Evolutionary conservation across 2,113 vertebrate genomes (phyloP), one percentile per base, ranked within the genome.

Genomic region (Phalacrocorax carbo): DNA sequence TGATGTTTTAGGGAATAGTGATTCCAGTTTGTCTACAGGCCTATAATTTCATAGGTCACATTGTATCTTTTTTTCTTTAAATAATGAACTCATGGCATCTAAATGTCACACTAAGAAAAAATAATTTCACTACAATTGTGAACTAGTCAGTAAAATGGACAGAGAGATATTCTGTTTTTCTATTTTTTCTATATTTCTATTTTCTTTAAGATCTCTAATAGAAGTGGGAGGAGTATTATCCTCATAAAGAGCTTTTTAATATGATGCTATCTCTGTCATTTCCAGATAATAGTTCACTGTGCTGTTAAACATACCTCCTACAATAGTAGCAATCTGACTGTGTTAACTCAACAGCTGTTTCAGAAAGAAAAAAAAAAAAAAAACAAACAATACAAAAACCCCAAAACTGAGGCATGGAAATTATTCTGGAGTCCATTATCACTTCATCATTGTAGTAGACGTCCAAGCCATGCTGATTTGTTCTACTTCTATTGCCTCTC

Each of bases 351-450:
- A 76, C 94, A 96, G 79, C 64, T 96, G 88, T 61, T 88, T 90
- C 58, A 84, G 72, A 64, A 88, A 49, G 30, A 23, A 60, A 57
- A 40, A 38, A 68, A 44, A 75, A 88, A 18, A 49, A 11, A 32
- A 22, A 19, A 44, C 6, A 7, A 17, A 17, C 38, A 38, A 38
- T 38, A 38, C 38, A 38, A 38, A 38, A 38, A 38, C 10, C 38
- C 23, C 81, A 80, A 73, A 55, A 40, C 22, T 54, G 46, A 97
- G 42, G 73, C 46, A 87, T n/a, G 27, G 88, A 95, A 91, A 86
- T 94, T 72, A 94, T 84, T 94, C 91, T 95, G 87, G 80, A 93
- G 66, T 75, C 62, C 75, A 95, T 95, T 94, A 96, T 65, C 86
- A 96, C 89, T 80, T 95, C 93, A 86, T 96, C 86, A 96, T 77